A percentile compares a stretch with the other conserved stretches of the same genome.
phyloP scores from a whole-genome alignment of 2,113 vertebrate species.

The Pseudopodoces humilis region DNA sequence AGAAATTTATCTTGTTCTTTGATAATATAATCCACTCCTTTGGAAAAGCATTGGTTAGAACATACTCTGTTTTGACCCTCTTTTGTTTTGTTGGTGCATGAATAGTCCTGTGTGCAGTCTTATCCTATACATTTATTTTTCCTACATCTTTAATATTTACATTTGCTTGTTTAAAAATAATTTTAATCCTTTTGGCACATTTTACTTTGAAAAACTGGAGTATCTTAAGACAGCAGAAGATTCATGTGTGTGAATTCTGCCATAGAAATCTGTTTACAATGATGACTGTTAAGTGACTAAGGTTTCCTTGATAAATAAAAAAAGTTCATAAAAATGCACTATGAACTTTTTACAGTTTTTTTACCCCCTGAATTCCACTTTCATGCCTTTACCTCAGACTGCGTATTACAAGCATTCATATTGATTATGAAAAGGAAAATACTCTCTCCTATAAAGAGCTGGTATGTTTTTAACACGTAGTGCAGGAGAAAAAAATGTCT shows the following conservation, averaged over 20 bases:
- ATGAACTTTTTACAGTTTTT: background rate
- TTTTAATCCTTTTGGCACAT: background rate
- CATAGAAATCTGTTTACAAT: background rate
- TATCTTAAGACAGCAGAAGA: background rate
- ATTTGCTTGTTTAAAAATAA: background rate
- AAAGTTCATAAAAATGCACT: background rate
- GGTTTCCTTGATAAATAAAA: background rate
- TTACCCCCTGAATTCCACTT: background rate
- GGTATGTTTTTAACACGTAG: background rate
- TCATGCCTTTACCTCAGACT: background rate
- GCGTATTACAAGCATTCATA: background rate
- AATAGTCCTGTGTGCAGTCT: background rate
- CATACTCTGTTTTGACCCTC: background rate
- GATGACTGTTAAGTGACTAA: background rate
- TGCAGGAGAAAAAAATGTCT: background rate
- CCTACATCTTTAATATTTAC: background rate
- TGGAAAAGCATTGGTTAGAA: background rate
- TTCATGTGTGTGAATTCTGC: background rate
- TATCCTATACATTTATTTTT: background rate
- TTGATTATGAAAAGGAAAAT: background rate
- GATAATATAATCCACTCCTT: background rate
- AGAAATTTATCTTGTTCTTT: background rate
- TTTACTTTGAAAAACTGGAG: background rate
- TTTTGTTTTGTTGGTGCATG: background rate
- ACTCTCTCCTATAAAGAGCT: fast-evolving